Evolutionary conservation across 2,113 vertebrate genomes (phyloP).

Genomic region (Noturus placidus): DNA sequence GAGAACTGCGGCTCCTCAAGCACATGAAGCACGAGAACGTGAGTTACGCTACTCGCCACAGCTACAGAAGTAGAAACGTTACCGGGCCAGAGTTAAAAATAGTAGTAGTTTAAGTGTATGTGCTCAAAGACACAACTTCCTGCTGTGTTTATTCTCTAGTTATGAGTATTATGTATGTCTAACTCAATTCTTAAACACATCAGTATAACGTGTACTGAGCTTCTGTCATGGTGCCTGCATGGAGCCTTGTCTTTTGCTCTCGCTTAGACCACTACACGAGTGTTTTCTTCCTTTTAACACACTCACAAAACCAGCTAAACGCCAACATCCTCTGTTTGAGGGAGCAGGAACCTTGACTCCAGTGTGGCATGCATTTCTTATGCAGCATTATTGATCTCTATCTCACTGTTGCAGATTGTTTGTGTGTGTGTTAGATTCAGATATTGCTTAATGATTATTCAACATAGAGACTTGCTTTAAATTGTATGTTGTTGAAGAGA

Average conservation of each 20-base stretch:
- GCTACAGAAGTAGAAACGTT: background rate
- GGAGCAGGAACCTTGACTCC: background rate
- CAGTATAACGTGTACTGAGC: background rate
- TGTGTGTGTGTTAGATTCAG: too few species aligned
- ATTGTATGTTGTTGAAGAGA: background rate
- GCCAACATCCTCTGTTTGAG: background rate
- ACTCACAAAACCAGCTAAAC: background rate
- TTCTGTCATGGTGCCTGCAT: background rate
- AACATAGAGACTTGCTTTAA: background rate
- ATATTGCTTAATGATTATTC: background rate
- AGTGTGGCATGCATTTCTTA: conserved; percentile 30
- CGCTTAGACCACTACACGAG: background rate
- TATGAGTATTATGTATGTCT: background rate
- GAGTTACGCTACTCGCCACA: conserved; percentile 60
- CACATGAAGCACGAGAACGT: conserved; percentile 99
- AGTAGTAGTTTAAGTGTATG: background rate
- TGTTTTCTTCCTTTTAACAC: conserved; percentile 11
- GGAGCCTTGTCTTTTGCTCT: background rate
- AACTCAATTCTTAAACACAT: background rate
- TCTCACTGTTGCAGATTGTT: conserved; percentile 16
- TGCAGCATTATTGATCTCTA: conserved; percentile 27
- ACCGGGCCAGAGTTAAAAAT: background rate
- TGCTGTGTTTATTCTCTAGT: background rate
- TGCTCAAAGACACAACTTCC: background rate
- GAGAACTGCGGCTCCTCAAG: conserved; percentile 93